Base-by-base conservation (phyloP, 1,140 invertebrate genomes). In the Aphis gossypii region DNA sequence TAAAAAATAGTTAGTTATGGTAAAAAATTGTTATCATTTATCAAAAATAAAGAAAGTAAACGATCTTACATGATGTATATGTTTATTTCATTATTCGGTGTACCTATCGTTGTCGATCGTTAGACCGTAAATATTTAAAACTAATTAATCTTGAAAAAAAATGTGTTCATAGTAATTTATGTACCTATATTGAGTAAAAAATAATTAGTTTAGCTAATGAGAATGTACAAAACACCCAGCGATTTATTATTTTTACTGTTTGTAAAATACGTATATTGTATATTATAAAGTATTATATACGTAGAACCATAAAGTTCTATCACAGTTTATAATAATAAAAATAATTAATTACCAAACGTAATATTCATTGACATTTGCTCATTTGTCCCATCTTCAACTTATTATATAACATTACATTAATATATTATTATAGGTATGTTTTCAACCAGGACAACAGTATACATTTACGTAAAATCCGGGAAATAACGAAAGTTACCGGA, bases 11-110 rank as follows among this genome's bases (percentile, higher is more conserved):
- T 30, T 60, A 30, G 30, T 30, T 20, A 2, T 9, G 56, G 25
- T 60, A 60, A 60, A 60, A 60, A 60, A 60, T 60, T 60, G 30
- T 60, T 9, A 60, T 30, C 30, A 60, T 60, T 30, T 60, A 56
- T 56, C 23, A 76, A 76, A 68, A 76, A 76, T 76, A 76, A 76
- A 18, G 60, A 76, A 76, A 76, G 60, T 76, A 76, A 76, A 76
- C 18, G 60, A 76, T 76, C 30, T 7, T 14, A 76, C 48, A 51
- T 51, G 48, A 1, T 51, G 18, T 51, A 20, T 51, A 51, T 14
- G 14, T 51, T 51, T 51, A 51, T 51, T 51, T 2, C 14, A 51
- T 51, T 51, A 51, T 51, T 51, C 14, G 2, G 18, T 51, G 18
- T 20, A 46, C 38, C 6, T 46, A 51, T 51, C 14, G 18, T 51